These are phyloP conservation scores for Zeugodacus cucurbitae DNA, from an alignment of 1,140 invertebrate genomes.

Conservation along the genomic window DNA sequence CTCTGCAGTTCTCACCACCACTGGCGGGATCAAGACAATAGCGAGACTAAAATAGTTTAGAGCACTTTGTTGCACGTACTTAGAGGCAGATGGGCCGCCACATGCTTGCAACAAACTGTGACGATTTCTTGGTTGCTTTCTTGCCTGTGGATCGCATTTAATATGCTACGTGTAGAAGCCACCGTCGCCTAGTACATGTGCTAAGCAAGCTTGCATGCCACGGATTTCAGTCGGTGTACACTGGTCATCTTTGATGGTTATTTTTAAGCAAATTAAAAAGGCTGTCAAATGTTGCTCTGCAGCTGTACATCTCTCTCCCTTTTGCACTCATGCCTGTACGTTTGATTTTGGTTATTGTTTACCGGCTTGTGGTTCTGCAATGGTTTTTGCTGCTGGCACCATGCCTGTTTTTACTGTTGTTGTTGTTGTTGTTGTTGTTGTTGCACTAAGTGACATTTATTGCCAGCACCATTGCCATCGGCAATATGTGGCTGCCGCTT, in stretches of 20 bases:
- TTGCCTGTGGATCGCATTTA: background rate
- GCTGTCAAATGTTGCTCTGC: background rate
- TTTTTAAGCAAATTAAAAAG: slow-evolving; percentile 26
- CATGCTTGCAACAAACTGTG: background rate
- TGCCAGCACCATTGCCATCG: slow-evolving; percentile 28
- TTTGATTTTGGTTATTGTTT: slow-evolving; percentile 17
- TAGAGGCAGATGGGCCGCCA: background rate
- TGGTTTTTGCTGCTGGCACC: background rate
- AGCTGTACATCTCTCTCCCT: no score
- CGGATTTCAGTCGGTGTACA: background rate
- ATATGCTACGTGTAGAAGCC: no score
- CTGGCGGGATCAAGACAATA: background rate
- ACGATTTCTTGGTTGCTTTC: background rate
- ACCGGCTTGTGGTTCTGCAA: background rate
- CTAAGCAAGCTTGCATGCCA: background rate
- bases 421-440: background rate
- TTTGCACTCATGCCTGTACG: background rate
- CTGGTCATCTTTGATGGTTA: background rate
- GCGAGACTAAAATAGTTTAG: background rate
- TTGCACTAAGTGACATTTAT: slow-evolving; percentile 17
- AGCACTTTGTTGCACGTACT: background rate
- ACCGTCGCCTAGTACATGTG: no score
- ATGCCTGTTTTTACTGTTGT: no score
- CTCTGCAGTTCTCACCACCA: background rate
- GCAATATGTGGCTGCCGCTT: slow-evolving; percentile 1